These are phyloP conservation scores for Arbacia lixula DNA, from an alignment of 53 echinoderm and acorn worm species.

Conservation along the genomic window DNA sequence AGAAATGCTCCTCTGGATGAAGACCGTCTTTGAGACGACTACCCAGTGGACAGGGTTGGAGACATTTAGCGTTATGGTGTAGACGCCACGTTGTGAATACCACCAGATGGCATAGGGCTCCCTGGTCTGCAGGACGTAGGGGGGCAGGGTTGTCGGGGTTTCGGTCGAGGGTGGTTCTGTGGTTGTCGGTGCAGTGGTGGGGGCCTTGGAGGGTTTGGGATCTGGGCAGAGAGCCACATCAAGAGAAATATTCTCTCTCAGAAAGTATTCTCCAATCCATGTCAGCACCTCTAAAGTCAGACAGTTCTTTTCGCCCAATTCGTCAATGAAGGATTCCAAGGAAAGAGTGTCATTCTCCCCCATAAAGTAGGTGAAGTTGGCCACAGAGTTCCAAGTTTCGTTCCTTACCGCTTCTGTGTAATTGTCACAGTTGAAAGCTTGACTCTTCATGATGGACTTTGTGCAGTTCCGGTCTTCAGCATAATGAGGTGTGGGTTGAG, in stretches of 20 bases:
- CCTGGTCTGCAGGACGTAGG: conserved; percentile 71
- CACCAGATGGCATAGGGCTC: conserved; percentile 81
- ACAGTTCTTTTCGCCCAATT: conserved; percentile 57
- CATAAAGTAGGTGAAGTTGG: conserved; percentile 67
- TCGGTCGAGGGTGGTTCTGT: conserved; percentile 50
- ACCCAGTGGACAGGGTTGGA: conserved; percentile 83
- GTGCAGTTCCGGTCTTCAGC: conserved; percentile 29
- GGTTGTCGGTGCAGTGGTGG: conserved; percentile 43
- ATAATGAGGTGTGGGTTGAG: conserved; percentile 26
- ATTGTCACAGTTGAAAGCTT: conserved; percentile 35
- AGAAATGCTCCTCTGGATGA: conserved; percentile 66
- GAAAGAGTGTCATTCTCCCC: conserved; percentile 62
- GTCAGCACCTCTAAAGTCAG: conserved; percentile 51
- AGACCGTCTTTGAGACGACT: conserved; percentile 61
- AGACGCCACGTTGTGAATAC: conserved; percentile 74
- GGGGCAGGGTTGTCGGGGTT: conserved; percentile 56
- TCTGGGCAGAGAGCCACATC: conserved; percentile 66
- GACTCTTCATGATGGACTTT: conserved; percentile 22
- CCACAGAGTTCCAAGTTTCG: conserved; percentile 44
- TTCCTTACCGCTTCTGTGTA: conserved; percentile 40
- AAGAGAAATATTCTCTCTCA: conserved; percentile 59
- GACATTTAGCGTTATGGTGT: conserved; percentile 76
- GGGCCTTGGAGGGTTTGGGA: conserved; percentile 56
- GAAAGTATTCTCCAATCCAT: conserved; percentile 50
- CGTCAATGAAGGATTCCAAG: conserved; percentile 60